Evolutionary conservation across 2,888 invertebrate genomes (phyloP).

Genomic region (Meteorus colon): DNA sequence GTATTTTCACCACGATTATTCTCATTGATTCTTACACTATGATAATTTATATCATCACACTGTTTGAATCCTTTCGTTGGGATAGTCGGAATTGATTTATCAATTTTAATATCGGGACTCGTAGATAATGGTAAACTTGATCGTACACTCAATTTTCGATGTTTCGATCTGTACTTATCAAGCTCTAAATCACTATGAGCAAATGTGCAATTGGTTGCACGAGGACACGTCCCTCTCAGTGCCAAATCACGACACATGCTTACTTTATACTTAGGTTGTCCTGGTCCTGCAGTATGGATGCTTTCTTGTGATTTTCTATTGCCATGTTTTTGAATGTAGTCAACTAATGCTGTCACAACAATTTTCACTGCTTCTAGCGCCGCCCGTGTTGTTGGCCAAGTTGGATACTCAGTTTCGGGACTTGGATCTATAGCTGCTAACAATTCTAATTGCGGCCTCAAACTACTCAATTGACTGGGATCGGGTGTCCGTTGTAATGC

Average conservation of each 20-base stretch:
- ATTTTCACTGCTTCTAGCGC: slow-evolving; percentile 81
- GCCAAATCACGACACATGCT: slow-evolving; percentile 92
- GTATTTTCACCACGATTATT: slow-evolving; percentile 66
- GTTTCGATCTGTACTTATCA: slow-evolving; percentile 85
- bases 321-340: slow-evolving; percentile 85
- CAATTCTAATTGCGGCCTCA: slow-evolving; percentile 87
- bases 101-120: slow-evolving; percentile 61
- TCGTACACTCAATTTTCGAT: slow-evolving; percentile 75
- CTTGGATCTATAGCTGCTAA: slow-evolving; percentile 91
- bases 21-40: slow-evolving; percentile 62
- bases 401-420: slow-evolving; percentile 80
- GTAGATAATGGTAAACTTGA: slow-evolving; percentile 60
- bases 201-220: slow-evolving; percentile 91
- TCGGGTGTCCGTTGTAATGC: slow-evolving; percentile 91
- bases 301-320: slow-evolving; percentile 79
- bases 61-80: slow-evolving; percentile 67
- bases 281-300: slow-evolving; percentile 73
- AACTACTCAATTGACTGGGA: slow-evolving; percentile 85
- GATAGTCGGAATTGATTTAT: slow-evolving; percentile 61
- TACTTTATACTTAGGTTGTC: slow-evolving; percentile 88
- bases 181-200: slow-evolving; percentile 94
- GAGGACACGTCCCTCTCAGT: slow-evolving; percentile 86
- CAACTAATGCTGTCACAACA: slow-evolving; percentile 85
- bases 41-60: slow-evolving; percentile 69
- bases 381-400: slow-evolving; percentile 80